Conservation (phyloP, 2,113 vertebrate species). For the Acinonyx jubatus region DNA sequence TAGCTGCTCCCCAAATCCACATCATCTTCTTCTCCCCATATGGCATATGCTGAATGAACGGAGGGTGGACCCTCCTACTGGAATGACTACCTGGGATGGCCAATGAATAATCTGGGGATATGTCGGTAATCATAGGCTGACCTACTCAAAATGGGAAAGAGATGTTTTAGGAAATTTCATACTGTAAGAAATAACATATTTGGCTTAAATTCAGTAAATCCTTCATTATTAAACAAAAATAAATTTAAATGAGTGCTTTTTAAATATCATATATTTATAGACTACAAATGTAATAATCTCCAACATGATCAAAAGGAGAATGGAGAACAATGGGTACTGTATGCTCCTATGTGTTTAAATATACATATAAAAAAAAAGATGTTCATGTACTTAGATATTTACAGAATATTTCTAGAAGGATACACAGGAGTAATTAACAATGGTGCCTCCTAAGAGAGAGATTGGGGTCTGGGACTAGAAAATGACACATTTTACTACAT, state of each 20-base stretch:
- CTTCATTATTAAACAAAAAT: not conserved
- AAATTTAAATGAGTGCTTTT: not conserved
- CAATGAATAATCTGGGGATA: not conserved
- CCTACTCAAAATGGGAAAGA: not conserved
- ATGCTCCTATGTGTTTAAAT: not conserved
- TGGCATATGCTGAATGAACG: accelerated
- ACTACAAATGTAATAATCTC: not conserved
- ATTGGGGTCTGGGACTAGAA: not conserved
- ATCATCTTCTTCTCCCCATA: not conserved
- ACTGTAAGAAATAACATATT: not conserved
- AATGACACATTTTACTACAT: not conserved
- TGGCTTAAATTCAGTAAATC: not conserved
- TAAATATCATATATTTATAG: not conserved
- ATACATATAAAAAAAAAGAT: not conserved
- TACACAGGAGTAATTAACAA: not conserved
- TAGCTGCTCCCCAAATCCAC: not conserved
- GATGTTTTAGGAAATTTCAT: not conserved
- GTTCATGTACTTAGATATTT: not conserved
- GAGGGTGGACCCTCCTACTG: not conserved
- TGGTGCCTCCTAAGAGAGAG: not conserved
- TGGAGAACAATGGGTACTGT: not conserved
- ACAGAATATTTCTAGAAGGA: not conserved
- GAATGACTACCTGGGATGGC: not conserved
- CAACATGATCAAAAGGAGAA: not conserved
- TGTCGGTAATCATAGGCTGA: not conserved